These are phyloP conservation scores for Puntigrus tetrazona DNA, from an alignment of 2,113 vertebrate genomes.

Conservation along the genomic window DNA sequence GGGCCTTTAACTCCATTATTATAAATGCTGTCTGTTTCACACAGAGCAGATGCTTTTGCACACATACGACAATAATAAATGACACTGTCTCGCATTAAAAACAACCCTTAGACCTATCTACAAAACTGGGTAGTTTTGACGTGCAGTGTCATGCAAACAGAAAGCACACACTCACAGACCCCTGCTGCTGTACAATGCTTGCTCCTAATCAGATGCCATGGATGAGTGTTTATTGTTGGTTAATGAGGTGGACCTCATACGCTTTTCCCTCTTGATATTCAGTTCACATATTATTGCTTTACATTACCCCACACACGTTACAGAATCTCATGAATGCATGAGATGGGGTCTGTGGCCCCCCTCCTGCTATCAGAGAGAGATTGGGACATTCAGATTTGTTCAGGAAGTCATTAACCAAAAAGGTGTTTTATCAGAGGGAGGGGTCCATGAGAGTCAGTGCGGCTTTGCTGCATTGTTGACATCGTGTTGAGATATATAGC, in stretches of 20 bases:
- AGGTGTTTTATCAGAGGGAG: neutral
- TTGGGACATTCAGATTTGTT: neutral
- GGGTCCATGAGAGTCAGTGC: neutral
- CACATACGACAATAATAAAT: neutral
- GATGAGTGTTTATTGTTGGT: neutral
- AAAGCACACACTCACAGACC: neutral
- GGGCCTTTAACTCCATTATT: neutral
- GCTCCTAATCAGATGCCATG: neutral
- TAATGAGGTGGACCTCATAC: neutral
- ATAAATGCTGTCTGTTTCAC: neutral
- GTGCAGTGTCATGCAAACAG: neutral
- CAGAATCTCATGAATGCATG: neutral
- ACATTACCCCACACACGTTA: neutral
- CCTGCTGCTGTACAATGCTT: neutral
- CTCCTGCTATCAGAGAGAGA: neutral
- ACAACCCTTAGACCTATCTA: neutral
- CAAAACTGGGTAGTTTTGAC: neutral
- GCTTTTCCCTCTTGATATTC: neutral
- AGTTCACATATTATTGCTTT: constrained; percentile 4
- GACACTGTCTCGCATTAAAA: constrained; percentile 16
- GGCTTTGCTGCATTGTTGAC: neutral
- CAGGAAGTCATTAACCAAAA: neutral
- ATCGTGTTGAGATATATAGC: neutral
- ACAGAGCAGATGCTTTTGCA: neutral
- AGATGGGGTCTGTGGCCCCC: too few species aligned